Conservation (phyloP, 2,888 invertebrate genomes). For the Drosophila buzzatii region DNA sequence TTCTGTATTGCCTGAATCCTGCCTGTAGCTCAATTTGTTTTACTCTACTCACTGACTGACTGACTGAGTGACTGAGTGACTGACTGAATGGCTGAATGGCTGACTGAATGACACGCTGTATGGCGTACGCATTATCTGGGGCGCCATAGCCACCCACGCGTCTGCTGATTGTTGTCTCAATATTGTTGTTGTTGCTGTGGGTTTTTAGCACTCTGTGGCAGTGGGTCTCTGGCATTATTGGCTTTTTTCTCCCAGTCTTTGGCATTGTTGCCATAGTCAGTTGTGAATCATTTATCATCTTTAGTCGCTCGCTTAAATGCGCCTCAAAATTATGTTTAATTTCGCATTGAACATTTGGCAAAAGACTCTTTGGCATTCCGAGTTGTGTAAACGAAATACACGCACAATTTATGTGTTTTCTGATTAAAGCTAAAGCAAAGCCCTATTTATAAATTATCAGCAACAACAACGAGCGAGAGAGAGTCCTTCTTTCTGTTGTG, state of each 20-base stretch:
- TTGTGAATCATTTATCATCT: conserved; percentile 67
- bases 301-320: conserved; percentile 62
- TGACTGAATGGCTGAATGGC: conserved; percentile 26
- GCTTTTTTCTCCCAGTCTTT: conserved; percentile 36
- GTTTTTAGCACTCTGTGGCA: conserved; percentile 13
- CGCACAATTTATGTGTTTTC: conserved; percentile 33
- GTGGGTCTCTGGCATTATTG: conserved; percentile 45
- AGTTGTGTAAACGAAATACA: conserved; percentile 6
- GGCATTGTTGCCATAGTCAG: conserved; percentile 42
- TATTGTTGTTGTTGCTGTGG: conserved; percentile 21
- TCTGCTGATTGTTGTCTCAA: conserved; percentile 52
- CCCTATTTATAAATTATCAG: conserved; percentile 19
- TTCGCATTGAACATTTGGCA: conserved; percentile 50
- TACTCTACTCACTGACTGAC: conserved; percentile 11
- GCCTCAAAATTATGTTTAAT: conserved; percentile 63
- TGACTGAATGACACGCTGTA: conserved; percentile 39
- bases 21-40: conserved; percentile 48
- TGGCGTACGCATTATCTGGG: conserved; percentile 44
- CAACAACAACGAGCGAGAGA: no score
- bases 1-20: conserved; percentile 18
- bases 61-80: conserved; percentile 16
- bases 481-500: background rate
- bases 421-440: conserved; percentile 30
- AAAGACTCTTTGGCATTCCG: conserved; percentile 19
- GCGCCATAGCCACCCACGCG: conserved; percentile 42